Evolutionary conservation across 2,113 vertebrate genomes (phyloP).

Genomic region (Notiomystis cincta): DNA sequence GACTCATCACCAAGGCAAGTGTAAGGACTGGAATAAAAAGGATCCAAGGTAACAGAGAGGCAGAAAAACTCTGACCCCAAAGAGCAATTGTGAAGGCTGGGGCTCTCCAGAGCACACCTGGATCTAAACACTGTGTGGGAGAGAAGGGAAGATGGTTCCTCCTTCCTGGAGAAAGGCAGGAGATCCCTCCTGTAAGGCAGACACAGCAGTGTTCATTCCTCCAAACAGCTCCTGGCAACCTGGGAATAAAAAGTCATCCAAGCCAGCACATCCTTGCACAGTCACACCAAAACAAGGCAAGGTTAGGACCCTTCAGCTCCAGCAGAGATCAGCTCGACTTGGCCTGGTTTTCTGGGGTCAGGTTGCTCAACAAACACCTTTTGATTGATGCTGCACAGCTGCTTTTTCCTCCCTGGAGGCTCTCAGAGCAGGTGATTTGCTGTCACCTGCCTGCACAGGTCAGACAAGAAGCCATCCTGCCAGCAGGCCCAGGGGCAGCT

Average conservation of each 20-base stretch:
- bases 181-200: not conserved
- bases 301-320: not conserved
- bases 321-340: fast-evolving
- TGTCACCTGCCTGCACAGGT: not conserved
- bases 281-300: not conserved
- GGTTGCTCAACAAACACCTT: not conserved
- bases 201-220: fast-evolving
- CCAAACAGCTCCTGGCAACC: not conserved
- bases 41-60: not conserved
- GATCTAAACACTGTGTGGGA: not conserved
- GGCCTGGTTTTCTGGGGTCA: not conserved
- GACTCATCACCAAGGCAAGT: not conserved
- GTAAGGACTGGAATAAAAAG: not conserved
- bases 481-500: not conserved
- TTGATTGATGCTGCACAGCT: not conserved
- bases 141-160: not conserved
- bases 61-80: not conserved
- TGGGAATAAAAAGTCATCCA: fast-evolving
- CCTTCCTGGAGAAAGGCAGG: not conserved
- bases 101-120: not conserved
- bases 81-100: fast-evolving
- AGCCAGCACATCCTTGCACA: not conserved
- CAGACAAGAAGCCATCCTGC: not conserved
- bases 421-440: not conserved
- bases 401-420: not conserved